phyloP scores from a whole-genome alignment of 2,797 vertebrate genomes.

The Melanotaenia parkinsoni region DNA sequence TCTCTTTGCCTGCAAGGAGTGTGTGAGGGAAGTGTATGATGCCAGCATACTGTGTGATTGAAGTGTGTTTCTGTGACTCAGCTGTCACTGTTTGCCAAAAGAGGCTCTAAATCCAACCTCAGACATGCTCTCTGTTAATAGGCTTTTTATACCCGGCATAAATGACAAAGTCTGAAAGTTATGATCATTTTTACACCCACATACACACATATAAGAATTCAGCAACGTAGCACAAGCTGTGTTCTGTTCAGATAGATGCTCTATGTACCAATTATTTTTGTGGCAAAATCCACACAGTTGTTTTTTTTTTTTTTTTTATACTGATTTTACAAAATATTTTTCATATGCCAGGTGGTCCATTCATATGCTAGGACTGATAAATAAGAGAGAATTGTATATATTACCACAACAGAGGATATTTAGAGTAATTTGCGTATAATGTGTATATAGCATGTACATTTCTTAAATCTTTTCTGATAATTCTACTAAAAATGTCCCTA shows the following conservation, averaged over 20 bases:
- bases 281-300: background rate
- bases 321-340: too few species aligned
- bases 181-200: conserved; percentile 32
- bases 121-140: conserved; percentile 61
- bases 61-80: conserved; percentile 58
- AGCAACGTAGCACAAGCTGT: conserved; percentile 7
- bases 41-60: conserved; percentile 52
- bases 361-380: background rate
- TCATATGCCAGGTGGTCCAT: too few species aligned
- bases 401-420: background rate
- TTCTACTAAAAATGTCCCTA: background rate
- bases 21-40: conserved; percentile 47
- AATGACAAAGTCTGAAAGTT: conserved; percentile 66
- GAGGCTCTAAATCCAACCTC: conserved; percentile 55
- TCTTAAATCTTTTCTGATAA: background rate
- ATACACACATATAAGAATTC: conserved; percentile 4
- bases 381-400: background rate
- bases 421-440: background rate
- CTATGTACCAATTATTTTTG: background rate
- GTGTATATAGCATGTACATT: background rate
- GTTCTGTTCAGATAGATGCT: conserved; percentile 3
- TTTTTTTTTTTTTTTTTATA: background rate
- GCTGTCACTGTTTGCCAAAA: conserved; percentile 51
- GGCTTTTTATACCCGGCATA: conserved; percentile 64
- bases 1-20: conserved; percentile 49